Evolutionary conservation across 2,113 vertebrate genomes (phyloP).

Genomic region (Tricholaema leucomelas): DNA sequence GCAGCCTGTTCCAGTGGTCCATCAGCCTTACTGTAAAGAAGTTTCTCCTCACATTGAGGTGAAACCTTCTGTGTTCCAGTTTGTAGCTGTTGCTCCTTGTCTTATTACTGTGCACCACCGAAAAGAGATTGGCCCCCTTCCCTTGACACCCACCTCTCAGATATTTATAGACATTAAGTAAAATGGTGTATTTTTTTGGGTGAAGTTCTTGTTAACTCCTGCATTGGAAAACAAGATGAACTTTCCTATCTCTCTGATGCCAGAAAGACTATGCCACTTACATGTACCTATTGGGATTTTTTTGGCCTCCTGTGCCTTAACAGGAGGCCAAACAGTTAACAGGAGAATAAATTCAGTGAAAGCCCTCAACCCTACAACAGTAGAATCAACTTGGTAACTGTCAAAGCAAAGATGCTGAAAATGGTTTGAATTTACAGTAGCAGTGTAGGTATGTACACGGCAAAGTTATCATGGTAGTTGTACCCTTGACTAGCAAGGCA

Average conservation of each 20-base stretch:
- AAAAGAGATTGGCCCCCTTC: too few relatives aligned
- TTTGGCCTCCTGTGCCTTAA: too few relatives aligned
- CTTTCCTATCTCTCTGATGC: not conserved
- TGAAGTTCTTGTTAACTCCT: not conserved
- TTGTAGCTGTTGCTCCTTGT: too few relatives aligned
- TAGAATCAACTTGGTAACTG: not conserved
- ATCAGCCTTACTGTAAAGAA: too few relatives aligned
- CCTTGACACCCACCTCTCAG: too few relatives aligned
- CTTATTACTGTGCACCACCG: too few relatives aligned
- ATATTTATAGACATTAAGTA: not conserved
- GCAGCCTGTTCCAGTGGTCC: too few relatives aligned
- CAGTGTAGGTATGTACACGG: not conserved
- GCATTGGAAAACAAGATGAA: not conserved
- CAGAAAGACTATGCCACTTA: not conserved
- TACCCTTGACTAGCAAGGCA: not conserved
- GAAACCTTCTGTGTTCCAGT: too few relatives aligned
- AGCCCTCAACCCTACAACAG: not conserved
- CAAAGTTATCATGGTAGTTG: not conserved
- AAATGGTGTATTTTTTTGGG: not conserved
- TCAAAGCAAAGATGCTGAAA: not conserved
- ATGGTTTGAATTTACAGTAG: not conserved
- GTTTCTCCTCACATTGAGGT: too few relatives aligned
- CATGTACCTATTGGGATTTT: not conserved
- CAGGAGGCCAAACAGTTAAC: not conserved
- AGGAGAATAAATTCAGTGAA: not conserved